A percentile compares a stretch with the other conserved stretches of the same genome.
These are phyloP conservation scores for Eupithecia exiguata DNA, from an alignment of 2,888 invertebrate species.

Conservation along the genomic window DNA sequence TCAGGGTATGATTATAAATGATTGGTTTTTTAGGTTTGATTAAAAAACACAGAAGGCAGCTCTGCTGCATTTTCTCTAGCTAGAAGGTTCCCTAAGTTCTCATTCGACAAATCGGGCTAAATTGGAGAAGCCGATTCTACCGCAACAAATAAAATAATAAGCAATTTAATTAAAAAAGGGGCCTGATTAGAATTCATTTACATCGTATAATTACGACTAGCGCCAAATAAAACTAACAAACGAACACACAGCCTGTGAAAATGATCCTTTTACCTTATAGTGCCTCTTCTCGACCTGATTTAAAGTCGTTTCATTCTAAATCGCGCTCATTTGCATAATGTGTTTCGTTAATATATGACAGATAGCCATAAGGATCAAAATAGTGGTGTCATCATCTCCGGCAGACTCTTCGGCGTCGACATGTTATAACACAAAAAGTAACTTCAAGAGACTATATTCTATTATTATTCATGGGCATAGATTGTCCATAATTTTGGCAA, in stretches of 20 bases:
- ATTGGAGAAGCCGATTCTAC: neutral
- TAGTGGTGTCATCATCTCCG: constrained; percentile 58
- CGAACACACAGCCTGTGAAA: constrained; percentile 25
- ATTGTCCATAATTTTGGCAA: constrained; percentile 52
- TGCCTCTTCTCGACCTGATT: constrained; percentile 46
- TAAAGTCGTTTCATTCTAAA: constrained; percentile 45
- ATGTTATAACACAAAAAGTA: constrained; percentile 43
- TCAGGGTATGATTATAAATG: too few species aligned
- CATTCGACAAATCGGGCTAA: too few species aligned
- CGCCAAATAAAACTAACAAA: neutral
- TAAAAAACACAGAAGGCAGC: too few species aligned
- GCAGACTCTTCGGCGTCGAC: constrained; percentile 66
- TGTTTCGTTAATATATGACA: constrained; percentile 57
- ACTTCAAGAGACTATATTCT: constrained; percentile 48
- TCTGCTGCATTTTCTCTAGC: too few species aligned
- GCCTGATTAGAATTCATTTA: neutral
- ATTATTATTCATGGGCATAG: constrained; percentile 54
- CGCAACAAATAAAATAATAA: neutral
- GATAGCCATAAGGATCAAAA: constrained; percentile 53
- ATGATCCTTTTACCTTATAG: constrained; percentile 46
- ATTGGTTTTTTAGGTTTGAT: too few species aligned
- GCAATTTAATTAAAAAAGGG: neutral
- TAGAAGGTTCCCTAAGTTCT: too few species aligned
- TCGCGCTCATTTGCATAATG: constrained; percentile 58
- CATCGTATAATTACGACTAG: neutral